Evolutionary conservation across 2,797 vertebrate genomes (phyloP), one percentile per base, ranked within the genome.

Genomic region (Anolis apletophallus): DNA sequence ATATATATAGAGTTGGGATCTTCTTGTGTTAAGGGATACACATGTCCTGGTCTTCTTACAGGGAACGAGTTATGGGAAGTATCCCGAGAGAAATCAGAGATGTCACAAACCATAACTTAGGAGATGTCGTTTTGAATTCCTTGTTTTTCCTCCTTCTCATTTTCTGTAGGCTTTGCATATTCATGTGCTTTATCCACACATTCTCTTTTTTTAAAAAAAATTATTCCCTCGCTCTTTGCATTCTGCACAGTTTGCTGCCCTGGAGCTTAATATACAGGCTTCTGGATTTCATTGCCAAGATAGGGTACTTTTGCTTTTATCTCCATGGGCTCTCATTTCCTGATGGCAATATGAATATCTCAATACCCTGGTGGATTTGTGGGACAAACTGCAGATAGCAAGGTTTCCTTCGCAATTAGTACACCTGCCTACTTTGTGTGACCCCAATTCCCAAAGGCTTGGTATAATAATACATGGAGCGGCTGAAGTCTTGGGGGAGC

Each of bases 341-440:
- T 46, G 72, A 71, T 85, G 69, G 4, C 59, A 78, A 89, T 57
- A 69, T 68, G 86, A 89, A 69, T 85, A 85, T 55, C 34, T 86
- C 79, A 50, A 1, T 77, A 78, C 69, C 83, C 23, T 5, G 29
- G 46, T 76, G 80, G 82, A 82, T 91, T 90, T 89, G 84, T 72
- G 80, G 88, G 83, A 84, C 14, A 77, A 40, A 40, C 64, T 80
- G 52, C 79, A 91, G 61, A 85, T 14, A 91, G 76, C 14, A 79
- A 86, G 4, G 69, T 77, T 87, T 46, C 83, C 57, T 81, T 86
- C 29, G n/a, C 32, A 88, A 89, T 82, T 86, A 93, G 57, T 5
- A 36, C 32, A 2, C 32, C 40, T 40, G 55, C 52, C 26, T 90
- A 69, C 50, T 80, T 86, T 34, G 16, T n/a, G 7, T 29, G 19